Percentiles rank a stretch among this genome's conserved stretches.
phyloP scores from a whole-genome alignment of 2,797 vertebrate genomes.

The Epinephelus malabaricus region DNA sequence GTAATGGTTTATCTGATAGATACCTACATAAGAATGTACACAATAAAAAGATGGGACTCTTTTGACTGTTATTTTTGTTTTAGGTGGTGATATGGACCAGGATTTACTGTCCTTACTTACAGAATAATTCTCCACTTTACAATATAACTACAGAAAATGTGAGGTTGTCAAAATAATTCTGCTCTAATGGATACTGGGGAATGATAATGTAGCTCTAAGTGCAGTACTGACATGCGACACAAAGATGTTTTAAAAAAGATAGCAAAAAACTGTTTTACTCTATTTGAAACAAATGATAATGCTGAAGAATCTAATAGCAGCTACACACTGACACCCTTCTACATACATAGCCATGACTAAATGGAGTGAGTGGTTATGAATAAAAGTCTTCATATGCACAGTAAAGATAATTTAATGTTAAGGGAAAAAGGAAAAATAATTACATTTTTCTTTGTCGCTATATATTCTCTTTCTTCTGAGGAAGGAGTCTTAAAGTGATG shows the following conservation, averaged over 20 bases:
- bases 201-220: not conserved
- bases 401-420: not conserved
- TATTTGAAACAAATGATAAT: not conserved
- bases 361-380: not conserved
- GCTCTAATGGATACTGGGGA: not conserved
- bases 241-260: not conserved
- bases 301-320: not conserved
- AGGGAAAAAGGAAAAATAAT: not conserved
- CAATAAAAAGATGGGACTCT: not conserved
- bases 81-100: not conserved
- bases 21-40: too few species aligned
- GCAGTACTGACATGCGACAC: not conserved
- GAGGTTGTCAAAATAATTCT: not conserved
- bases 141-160: not conserved
- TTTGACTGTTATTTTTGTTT: not conserved
- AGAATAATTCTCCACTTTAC: not conserved
- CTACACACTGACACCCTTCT: not conserved
- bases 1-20: too few species aligned
- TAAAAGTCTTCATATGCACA: not conserved
- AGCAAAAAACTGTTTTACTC: not conserved
- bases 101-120: not conserved
- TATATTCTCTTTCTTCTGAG: not conserved
- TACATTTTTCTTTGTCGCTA: not conserved
- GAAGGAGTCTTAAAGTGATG: constrained; percentile 8
- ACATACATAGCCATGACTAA: not conserved